Evolutionary conservation across 2,797 vertebrate species (phyloP), one percentile per base, ranked within the genome.

Genomic region (Gymnoscopelus microlampas): DNA sequence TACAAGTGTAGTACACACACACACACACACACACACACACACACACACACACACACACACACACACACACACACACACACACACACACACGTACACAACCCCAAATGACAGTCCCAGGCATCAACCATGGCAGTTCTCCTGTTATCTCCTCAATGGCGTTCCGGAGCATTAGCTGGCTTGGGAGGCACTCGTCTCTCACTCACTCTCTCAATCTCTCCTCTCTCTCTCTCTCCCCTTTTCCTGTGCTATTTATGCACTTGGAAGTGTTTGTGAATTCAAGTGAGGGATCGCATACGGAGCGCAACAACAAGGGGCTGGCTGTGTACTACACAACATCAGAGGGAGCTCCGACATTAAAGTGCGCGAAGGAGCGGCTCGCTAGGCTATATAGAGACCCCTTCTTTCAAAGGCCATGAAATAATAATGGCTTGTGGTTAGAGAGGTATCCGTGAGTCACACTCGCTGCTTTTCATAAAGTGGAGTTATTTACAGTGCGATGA

Each of bases 401-500:
- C 93, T 93, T 93, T 93, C 92, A 93, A 93, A 94, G 90, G 89
- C 92, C 91, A 94, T 94, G 92, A 94, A 95, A 95, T 94, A 95
- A 94, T 94, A 94, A 94, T 92, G 93, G 90, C 80, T 92, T 92
- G 93, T 92, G 93, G 92, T 93, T 95, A 92, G 91, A 92, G 90
- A 92, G 89, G 89, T 93, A 93, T 92, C 90, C 85, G 85, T 87
- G 90, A 94, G 92, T 93, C 92, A 94, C 91, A 93, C 90, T 92
- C 87, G 89, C 92, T 94, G 92, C 90, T 93, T 93, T 94, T 94
- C 94, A 93, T 94, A 93, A 94, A 92, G 92, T 93, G 89, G 90
- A 93, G 93, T 94, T 93, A 94, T 94, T 94, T 94, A 93, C 93
- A 93, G 92, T 91, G 89, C 88, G 77, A 92, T 94, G 93, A 94